Evolutionary conservation across 2,113 vertebrate species (phyloP).

Genomic region (Protomyctophum bolini): DNA sequence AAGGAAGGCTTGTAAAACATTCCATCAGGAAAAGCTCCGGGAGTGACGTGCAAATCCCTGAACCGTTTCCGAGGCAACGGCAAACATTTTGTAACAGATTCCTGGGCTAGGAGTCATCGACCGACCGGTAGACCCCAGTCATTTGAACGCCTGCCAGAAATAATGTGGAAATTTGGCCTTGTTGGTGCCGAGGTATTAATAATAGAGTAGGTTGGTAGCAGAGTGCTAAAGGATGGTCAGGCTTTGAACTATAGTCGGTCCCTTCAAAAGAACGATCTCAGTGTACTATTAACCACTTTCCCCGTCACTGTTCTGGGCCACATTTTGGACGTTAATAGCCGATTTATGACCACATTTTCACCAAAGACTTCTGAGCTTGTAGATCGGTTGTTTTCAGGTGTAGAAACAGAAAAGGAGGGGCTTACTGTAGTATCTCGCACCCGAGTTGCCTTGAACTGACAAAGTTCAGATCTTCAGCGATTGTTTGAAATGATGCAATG

Average conservation of each 20-base stretch:
- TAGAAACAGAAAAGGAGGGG: too few relatives aligned
- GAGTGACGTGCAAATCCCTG: slow-evolving; percentile 27
- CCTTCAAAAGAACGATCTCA: neutral
- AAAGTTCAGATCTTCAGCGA: neutral
- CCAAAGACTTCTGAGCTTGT: neutral
- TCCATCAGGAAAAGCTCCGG: slow-evolving; percentile 9
- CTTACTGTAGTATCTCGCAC: neutral
- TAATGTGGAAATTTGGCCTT: slow-evolving; percentile 49
- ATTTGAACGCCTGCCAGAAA: slow-evolving; percentile 41
- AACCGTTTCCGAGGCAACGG: slow-evolving; percentile 21
- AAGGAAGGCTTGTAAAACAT: slow-evolving; percentile 38
- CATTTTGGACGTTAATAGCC: too few relatives aligned
- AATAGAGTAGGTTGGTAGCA: neutral
- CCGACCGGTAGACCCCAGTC: slow-evolving; percentile 9
- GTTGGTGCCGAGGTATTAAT: neutral
- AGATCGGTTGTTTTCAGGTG: neutral
- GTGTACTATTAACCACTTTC: neutral
- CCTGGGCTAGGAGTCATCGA: slow-evolving; percentile 45
- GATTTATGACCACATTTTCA: neutral
- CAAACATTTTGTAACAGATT: slow-evolving; percentile 51
- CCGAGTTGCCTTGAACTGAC: neutral
- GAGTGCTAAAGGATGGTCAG: slow-evolving; percentile 5
- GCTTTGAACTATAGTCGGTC: slow-evolving; percentile 6
- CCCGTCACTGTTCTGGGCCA: neutral
- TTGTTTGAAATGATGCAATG: neutral